Evolutionary conservation across 2,888 invertebrate genomes (phyloP), one percentile per base, ranked within the genome.

Genomic region (Teleiodes luculella): DNA sequence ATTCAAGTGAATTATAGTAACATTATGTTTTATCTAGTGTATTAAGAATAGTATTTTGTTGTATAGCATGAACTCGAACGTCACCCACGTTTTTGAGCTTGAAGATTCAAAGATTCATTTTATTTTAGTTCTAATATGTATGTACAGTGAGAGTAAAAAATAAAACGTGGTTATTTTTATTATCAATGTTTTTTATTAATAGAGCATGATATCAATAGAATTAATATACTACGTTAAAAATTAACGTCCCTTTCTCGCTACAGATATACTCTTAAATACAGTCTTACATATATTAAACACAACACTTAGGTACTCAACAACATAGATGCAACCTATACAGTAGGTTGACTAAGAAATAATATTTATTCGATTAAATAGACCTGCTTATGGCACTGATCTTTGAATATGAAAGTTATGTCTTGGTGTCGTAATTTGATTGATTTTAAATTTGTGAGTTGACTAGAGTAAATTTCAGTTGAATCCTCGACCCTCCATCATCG

Each of bases 401-500:
- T 43, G 43, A 20, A 6, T 43, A 28, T 13, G 43, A 20, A 20
- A 43, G 14, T 41, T 41, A 11, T 8, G 11, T 43, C n/a, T 43
- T n/a, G 24, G 6, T 41, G 20, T 28, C 28, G 13, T 43, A 28
- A 24, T 43, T 33, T 10, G 18, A 46, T 8, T 14, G 14, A 11
- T 7, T 1, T 30, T 13, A 30, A 30, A 14, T 47, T 33, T 47
- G 7, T 28, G 10, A 50, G 3, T 50, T 39, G 39, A 37, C 28
- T 50, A 50, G 30, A 50, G 30, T 30, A n/a, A 30, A 14, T 33
- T 35, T 57, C 73, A 74, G 55, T 68, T 70, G 56, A 91, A 84
- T 51, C 91, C 85, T 70, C 83, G 90, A 66, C 92, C 92, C 50
- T 92, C 91, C 86, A 94, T 78, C 93, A 95, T 94, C 10, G 91